phyloP scores from a whole-genome alignment of 2,888 invertebrate species.

The Chironomus riparius region DNA sequence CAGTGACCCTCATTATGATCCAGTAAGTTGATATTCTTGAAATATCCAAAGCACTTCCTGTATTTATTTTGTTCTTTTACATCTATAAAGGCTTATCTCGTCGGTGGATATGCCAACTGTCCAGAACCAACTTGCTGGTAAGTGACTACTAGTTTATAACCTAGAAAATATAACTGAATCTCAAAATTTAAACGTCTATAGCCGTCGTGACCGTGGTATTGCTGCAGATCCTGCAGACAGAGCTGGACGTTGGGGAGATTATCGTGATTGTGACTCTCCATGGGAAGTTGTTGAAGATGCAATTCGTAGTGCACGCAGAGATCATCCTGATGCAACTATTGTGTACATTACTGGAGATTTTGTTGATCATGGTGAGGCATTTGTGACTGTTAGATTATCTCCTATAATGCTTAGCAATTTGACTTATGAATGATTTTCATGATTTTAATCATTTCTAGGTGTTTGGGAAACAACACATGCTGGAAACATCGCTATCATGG shows the following conservation, averaged over 20 bases:
- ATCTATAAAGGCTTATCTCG: slow-evolving; percentile 45
- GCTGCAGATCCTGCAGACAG: slow-evolving; percentile 28
- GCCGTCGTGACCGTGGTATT: slow-evolving; percentile 46
- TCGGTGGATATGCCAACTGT: slow-evolving; percentile 59
- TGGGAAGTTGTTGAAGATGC: slow-evolving; percentile 57
- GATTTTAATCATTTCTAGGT: not conserved
- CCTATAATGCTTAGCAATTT: not conserved
- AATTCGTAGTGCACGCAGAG: slow-evolving; percentile 50
- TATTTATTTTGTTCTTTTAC: no score
- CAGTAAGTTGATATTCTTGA: slow-evolving; percentile 36
- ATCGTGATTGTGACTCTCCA: slow-evolving; percentile 67
- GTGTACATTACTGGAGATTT: slow-evolving; percentile 82
- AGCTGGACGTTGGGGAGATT: slow-evolving; percentile 78
- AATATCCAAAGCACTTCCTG: no score
- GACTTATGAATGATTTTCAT: no score
- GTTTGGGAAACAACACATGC: slow-evolving; percentile 73
- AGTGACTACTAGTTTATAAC: no score
- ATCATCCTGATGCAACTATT: slow-evolving; percentile 52
- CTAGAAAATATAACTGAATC: no score
- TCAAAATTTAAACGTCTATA: no score
- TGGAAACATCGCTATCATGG: slow-evolving; percentile 52
- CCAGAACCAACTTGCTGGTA: slow-evolving; percentile 66
- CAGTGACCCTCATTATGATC: slow-evolving; percentile 65
- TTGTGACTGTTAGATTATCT: no score
- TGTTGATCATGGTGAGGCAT: slow-evolving; percentile 62